Conservation (phyloP, 2,888 invertebrate genomes). For the Brachylomia viminalis region DNA sequence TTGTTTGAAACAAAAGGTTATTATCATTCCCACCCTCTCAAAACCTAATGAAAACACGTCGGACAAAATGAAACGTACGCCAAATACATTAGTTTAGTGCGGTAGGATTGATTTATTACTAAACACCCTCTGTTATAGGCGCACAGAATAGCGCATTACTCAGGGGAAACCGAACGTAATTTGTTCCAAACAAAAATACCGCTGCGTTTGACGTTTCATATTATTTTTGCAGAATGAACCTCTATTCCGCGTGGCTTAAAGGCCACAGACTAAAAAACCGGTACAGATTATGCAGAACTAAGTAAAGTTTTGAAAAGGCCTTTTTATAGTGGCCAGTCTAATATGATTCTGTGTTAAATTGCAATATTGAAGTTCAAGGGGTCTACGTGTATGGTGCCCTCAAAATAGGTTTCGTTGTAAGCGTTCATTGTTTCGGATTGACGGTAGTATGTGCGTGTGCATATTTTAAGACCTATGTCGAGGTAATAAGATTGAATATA, state of each 20-base stretch:
- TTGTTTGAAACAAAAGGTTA: constrained; percentile 57
- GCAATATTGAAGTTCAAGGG: constrained; percentile 48
- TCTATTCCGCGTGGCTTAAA: constrained; percentile 49
- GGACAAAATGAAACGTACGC: constrained; percentile 74
- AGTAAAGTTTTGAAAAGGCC: constrained; percentile 58
- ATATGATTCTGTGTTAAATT: constrained; percentile 35
- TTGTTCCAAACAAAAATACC: constrained; percentile 61
- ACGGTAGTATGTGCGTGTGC: constrained; percentile 22
- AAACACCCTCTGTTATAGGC: constrained; percentile 70
- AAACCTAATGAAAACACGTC: constrained; percentile 73
- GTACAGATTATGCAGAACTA: constrained; percentile 47
- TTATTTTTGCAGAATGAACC: constrained; percentile 56
- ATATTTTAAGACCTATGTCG: constrained; percentile 38
- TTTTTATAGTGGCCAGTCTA: constrained; percentile 53
- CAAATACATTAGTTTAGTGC: constrained; percentile 79
- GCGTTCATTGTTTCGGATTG: constrained; percentile 65
- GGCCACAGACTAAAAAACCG: constrained; percentile 57
- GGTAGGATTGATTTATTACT: constrained; percentile 78
- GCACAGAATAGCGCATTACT: constrained; percentile 61
- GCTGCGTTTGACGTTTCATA: constrained; percentile 49
- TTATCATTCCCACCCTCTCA: constrained; percentile 65
- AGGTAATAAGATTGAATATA: constrained; percentile 43
- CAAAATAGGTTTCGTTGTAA: constrained; percentile 67
- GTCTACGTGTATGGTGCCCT: constrained; percentile 57
- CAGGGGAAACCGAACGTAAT: constrained; percentile 71